Evolutionary conservation across 2,888 invertebrate genomes (phyloP), one percentile per base, ranked within the genome.

Genomic region (Serrognathus titanus): DNA sequence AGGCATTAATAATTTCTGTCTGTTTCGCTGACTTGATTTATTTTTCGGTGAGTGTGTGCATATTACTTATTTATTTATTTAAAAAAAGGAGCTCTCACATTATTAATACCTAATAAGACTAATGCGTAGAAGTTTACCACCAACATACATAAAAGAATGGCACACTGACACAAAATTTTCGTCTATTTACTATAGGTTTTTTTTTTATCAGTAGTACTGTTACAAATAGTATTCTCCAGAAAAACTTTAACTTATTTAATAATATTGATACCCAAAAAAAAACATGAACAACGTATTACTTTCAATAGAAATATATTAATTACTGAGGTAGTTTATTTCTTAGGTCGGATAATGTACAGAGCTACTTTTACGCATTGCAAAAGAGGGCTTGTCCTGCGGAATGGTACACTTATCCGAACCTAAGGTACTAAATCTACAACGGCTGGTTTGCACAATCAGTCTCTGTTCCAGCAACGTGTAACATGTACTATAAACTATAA

Each of bases 261-360:
- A 66, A 62, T 59, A 53, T 58, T 47, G 53, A 56, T 60, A 61
- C 61, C 63, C 61, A 59, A 63, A 61, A 61, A 61, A 74, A 76
- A 76, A 77, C 74, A 74, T 75, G 75, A 76, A 77, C 75, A 76
- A 75, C 76, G 73, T 75, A 73, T 69, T 72, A 72, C 61, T 65
- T 66, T 68, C 63, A 71, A 75, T 76, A 75, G 74, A 76, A 76
- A 77, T 76, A 77, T 77, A 77, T 75, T 73, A 77, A 76, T 77
- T 76, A 78, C 75, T 78, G 78, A 78, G 78, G 78, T 78, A 78
- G 78, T 76, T 59, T 77, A 75, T 71, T 74, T 74, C 78, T 77
- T 76, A 77, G 77, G 72, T 71, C 74, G 76, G 76, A 77, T 72
- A 75, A 72, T 58, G 57, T 59, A 55, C 43, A 52, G 52, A 43